Base-by-base conservation (phyloP, 2,797 vertebrate species). In the Siniperca undulata region DNA sequence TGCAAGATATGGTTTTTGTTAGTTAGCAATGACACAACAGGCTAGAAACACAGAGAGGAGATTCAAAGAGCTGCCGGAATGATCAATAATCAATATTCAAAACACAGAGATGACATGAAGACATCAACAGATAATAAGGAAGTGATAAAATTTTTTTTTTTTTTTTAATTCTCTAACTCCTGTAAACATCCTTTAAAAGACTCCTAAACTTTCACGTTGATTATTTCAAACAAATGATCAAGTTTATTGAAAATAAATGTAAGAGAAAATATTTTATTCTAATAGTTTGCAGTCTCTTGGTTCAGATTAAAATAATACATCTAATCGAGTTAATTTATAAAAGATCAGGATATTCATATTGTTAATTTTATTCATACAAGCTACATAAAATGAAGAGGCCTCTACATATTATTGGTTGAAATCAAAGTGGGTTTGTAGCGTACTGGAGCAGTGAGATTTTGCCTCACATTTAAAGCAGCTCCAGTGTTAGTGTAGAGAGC, bases 21-120 rank as follows among this genome's bases (percentile, higher is more conserved):
- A 78, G 42, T 72, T 74, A 77, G 77, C 74, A 48, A 58, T 38
- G 12, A 82, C 52, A 78, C 52, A 81, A 74, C 42, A 64, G 73
- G 55, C 46, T 19, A 67, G 30, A 87, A 77, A 83, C 40, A 75
- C 70, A 80, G 10, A 74, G 66, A 66, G 59, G 69, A 78, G 76
- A 83, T 80, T 80, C 73, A 81, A 65, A 64, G 89, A 92, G 91
- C 91, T 93, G 91, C 90, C 87, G 60, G 66, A 87, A 87, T 78
- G 68, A 91, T 74, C 62, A 80, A 70, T 70, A 69, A 78, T 88
- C 74, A 80, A 77, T 78, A 77, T 69, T 84, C 10, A 70, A 66
- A 75, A 88, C 46, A 88, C 20, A 66, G 48, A 84, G 40, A 86
- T 1, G 46, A 83, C 67, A 78, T 27, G n/a, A 77, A 86, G 73